These are phyloP conservation scores for Malaclemys terrapin DNA, from an alignment of 2,113 vertebrate species.

Conservation along the genomic window DNA sequence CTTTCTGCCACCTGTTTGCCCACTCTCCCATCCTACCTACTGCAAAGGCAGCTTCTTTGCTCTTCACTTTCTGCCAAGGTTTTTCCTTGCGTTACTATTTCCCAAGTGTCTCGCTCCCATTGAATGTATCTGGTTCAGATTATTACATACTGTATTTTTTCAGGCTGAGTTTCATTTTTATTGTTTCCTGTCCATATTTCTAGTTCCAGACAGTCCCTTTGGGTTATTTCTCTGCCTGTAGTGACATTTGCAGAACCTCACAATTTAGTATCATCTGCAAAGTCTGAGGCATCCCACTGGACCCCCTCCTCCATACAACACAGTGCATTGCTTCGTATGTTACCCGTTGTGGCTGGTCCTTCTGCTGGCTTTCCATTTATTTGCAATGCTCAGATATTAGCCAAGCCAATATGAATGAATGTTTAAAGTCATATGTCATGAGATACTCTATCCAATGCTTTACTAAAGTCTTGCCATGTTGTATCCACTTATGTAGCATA, in stretches of 20 bases:
- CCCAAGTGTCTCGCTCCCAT: background rate
- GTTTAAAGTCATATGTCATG: rapidly evolving
- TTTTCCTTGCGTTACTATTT: background rate
- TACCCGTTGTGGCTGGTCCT: background rate
- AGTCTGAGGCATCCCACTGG: rapidly evolving
- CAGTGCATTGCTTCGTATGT: background rate
- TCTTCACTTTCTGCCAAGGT: background rate
- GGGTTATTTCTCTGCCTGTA: background rate
- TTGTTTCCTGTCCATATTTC: background rate
- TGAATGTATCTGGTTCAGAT: background rate
- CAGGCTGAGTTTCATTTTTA: background rate
- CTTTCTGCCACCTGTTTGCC: background rate
- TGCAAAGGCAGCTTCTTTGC: background rate
- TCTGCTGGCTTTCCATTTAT: background rate
- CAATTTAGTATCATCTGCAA: background rate
- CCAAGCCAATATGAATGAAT: background rate
- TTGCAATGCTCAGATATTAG: background rate
- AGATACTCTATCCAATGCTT: background rate
- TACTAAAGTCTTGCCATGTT: background rate
- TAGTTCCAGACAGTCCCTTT: background rate
- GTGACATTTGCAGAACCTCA: background rate
- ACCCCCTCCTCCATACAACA: background rate
- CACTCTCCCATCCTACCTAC: background rate
- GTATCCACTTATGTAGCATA: background rate
- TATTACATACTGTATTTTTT: background rate